A percentile compares a stretch with the other conserved stretches of the same genome.
These are phyloP conservation scores for Volucella inanis DNA, from an alignment of 2,888 invertebrate genomes.

Conservation along the genomic window DNA sequence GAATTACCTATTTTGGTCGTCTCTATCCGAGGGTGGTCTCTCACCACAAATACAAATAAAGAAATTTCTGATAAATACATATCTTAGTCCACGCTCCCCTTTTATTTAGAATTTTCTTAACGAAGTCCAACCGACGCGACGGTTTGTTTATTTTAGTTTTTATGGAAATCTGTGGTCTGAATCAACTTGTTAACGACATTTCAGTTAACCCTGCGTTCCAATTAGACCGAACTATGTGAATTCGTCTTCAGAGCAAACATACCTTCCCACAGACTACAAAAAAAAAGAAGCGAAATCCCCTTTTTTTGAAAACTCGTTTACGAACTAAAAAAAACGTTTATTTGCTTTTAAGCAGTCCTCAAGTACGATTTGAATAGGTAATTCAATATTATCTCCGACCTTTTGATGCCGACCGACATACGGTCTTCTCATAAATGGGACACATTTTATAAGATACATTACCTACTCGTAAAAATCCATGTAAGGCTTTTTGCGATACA, in stretches of 20 bases:
- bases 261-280: slow-evolving; percentile 1
- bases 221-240: slow-evolving; percentile 19
- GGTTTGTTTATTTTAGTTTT: slow-evolving; percentile 45
- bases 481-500: slow-evolving; percentile 9
- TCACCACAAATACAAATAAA: slow-evolving; percentile 14
- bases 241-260: neutral
- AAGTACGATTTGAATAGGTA: slow-evolving; percentile 26
- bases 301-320: neutral
- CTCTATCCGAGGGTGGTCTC: slow-evolving; percentile 17
- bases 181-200: slow-evolving; percentile 7
- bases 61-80: slow-evolving; percentile 5
- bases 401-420: slow-evolving; percentile 22
- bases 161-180: slow-evolving; percentile 27
- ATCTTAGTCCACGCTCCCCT: neutral
- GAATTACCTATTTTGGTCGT: too few species aligned
- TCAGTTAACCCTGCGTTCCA: neutral
- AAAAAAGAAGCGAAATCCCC: slow-evolving; percentile 9
- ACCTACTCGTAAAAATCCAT: neutral
- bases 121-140: slow-evolving; percentile 28
- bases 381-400: slow-evolving; percentile 36
- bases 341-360: neutral
- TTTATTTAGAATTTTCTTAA: slow-evolving; percentile 3
- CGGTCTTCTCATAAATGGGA: neutral
- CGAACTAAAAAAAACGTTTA: neutral
- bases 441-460: slow-evolving; percentile 29